Conservation (phyloP, 1,140 invertebrate genomes). For the Zaprionus africanus region DNA sequence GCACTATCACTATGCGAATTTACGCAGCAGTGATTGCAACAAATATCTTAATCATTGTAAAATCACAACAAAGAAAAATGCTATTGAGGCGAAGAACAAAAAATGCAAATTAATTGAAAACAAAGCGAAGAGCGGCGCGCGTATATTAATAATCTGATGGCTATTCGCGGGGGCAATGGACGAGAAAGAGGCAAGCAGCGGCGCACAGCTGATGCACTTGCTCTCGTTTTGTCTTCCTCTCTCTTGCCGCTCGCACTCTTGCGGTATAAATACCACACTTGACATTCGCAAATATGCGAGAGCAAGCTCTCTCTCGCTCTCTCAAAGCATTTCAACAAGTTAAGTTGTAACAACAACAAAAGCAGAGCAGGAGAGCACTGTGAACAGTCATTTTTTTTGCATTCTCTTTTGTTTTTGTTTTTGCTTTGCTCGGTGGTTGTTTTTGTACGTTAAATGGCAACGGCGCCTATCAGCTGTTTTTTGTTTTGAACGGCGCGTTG, state of each 20-base stretch:
- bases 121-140: conserved; percentile 45
- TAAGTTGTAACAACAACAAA: conserved; percentile 32
- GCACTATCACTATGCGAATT: conserved; percentile 7
- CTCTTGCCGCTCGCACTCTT: conserved; percentile 20
- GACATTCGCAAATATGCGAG: conserved; percentile 45
- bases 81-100: conserved; percentile 38
- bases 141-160: conserved; percentile 23
- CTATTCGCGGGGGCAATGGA: conserved; percentile 62
- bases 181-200: conserved; percentile 38
- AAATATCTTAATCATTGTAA: conserved; percentile 34
- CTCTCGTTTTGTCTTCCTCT: conserved; percentile 15
- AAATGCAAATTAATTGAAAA: conserved; percentile 45
- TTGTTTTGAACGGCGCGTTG: conserved; percentile 66
- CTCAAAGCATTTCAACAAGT: conserved; percentile 50
- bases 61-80: conserved; percentile 58
- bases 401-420: conserved; percentile 16
- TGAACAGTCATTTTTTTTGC: conserved; percentile 16
- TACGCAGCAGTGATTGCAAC: background rate
- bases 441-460: conserved; percentile 20
- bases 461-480: conserved; percentile 71
- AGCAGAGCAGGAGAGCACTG: conserved; percentile 21
- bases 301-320: conserved; percentile 1
- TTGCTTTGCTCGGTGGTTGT: conserved; percentile 27
- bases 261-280: conserved; percentile 47
- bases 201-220: conserved; percentile 60